These are phyloP conservation scores for Syritta pipiens DNA, from an alignment of 2,888 invertebrate species.

Conservation along the genomic window DNA sequence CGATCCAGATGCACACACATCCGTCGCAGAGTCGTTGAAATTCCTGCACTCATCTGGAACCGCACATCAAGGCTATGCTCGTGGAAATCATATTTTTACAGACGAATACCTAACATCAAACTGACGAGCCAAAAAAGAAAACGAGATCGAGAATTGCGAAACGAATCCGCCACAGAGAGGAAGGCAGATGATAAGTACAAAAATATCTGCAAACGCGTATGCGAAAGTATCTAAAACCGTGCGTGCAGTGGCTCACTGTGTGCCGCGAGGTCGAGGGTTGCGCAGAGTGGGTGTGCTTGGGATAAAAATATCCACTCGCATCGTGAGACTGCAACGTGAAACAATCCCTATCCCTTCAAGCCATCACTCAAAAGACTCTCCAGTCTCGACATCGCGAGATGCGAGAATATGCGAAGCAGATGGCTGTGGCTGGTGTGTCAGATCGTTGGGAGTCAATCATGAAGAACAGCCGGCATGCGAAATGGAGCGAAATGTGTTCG, in stretches of 20 bases:
- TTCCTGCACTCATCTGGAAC: conserved; percentile 43
- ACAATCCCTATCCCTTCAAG: conserved; percentile 35
- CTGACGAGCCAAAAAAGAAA: conserved; percentile 19
- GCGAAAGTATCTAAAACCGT: conserved; percentile 38
- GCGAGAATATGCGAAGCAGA: conserved; percentile 51
- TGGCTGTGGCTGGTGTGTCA: conserved; percentile 46
- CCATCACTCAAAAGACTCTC: conserved; percentile 43
- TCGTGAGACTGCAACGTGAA: background rate
- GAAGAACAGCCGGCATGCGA: background rate
- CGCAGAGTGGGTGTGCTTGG: conserved; percentile 38
- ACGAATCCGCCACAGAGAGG: background rate
- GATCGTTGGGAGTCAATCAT: conserved; percentile 22
- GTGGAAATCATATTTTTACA: conserved; percentile 39
- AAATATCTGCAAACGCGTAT: conserved; percentile 54
- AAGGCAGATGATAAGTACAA: conserved; percentile 57
- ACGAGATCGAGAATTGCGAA: conserved; percentile 9
- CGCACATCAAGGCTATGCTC: conserved; percentile 54
- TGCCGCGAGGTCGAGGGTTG: conserved; percentile 44
- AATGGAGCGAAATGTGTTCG: too few species aligned
- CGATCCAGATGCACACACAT: conserved; percentile 49
- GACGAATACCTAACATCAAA: conserved; percentile 44
- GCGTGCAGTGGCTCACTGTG: too few species aligned
- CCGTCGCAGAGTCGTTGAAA: conserved; percentile 51
- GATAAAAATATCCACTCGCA: conserved; percentile 39
- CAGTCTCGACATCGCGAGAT: conserved; percentile 23